Conservation (phyloP, 2,888 invertebrate genomes). For the Sphaeridia pumilis region DNA sequence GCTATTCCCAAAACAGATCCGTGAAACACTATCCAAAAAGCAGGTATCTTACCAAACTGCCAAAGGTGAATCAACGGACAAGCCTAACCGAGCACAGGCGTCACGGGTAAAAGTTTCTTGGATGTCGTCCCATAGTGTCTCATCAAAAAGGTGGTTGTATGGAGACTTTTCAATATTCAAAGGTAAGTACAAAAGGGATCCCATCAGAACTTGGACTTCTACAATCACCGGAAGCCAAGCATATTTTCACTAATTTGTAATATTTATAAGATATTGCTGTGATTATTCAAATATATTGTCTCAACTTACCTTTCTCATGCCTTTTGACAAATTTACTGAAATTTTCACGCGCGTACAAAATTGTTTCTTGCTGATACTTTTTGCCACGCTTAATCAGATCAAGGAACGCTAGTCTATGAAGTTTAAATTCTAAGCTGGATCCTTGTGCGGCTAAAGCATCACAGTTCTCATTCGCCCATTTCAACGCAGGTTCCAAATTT, state of each 20-base stretch:
- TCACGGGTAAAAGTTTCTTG: conserved; percentile 84
- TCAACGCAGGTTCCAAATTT: conserved; percentile 70
- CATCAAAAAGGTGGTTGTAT: conserved; percentile 60
- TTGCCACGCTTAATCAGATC: conserved; percentile 55
- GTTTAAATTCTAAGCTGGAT: conserved; percentile 38
- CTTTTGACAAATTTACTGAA: conserved; percentile 67
- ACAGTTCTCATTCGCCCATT: conserved; percentile 70
- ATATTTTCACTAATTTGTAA: too few species aligned
- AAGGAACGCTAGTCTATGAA: conserved; percentile 69
- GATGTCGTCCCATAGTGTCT: conserved; percentile 70
- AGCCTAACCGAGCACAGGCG: conserved; percentile 78
- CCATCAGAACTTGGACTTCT: conserved; percentile 78
- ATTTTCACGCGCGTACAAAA: conserved; percentile 71
- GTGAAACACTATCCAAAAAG: background rate
- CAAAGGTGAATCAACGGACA: conserved; percentile 79
- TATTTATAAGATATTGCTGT: too few species aligned
- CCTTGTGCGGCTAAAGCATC: conserved; percentile 55
- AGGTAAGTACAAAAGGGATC: conserved; percentile 64
- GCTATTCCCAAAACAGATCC: too few species aligned
- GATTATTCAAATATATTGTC: too few species aligned
- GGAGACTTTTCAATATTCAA: conserved; percentile 68
- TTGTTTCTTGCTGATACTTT: conserved; percentile 65
- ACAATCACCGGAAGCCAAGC: conserved; percentile 37
- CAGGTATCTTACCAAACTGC: conserved; percentile 61
- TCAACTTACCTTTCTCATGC: conserved; percentile 63